These are phyloP conservation scores for Babylonia areolata DNA, from an alignment of 1,140 invertebrate genomes.

Conservation along the genomic window DNA sequence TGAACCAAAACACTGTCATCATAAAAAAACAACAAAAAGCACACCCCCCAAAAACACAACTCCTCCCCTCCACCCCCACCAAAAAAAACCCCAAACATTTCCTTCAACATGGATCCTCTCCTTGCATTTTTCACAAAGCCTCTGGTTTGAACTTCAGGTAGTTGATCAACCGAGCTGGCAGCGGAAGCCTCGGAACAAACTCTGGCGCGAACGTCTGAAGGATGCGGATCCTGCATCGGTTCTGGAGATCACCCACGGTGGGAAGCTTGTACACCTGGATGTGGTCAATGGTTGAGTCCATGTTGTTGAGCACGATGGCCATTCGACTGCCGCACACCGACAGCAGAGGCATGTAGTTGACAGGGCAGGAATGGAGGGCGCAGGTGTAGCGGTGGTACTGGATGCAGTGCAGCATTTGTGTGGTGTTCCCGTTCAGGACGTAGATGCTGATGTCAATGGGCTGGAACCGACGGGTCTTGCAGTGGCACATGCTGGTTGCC, in stretches of 20 bases:
- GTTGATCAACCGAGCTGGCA: slow-evolving; percentile 70
- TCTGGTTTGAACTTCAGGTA: slow-evolving; percentile 73
- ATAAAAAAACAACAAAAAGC: too few species aligned
- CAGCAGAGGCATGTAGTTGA: slow-evolving; percentile 74
- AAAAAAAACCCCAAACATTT: too few species aligned
- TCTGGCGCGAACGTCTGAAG: slow-evolving; percentile 69
- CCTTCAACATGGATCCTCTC: too few species aligned
- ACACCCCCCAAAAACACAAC: too few species aligned
- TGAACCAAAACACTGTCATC: too few species aligned
- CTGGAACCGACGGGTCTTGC: slow-evolving; percentile 65
- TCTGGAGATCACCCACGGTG: slow-evolving; percentile 67
- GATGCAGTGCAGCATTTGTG: slow-evolving; percentile 72
- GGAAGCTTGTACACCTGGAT: slow-evolving; percentile 75
- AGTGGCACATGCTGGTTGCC: slow-evolving; percentile 69
- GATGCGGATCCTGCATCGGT: slow-evolving; percentile 70
- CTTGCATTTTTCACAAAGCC: slow-evolving; percentile 49
- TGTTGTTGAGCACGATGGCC: slow-evolving; percentile 73
- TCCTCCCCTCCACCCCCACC: too few species aligned
- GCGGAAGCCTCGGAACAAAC: slow-evolving; percentile 63
- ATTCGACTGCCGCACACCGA: slow-evolving; percentile 74
- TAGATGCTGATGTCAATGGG: slow-evolving; percentile 72
- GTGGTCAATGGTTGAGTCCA: slow-evolving; percentile 65
- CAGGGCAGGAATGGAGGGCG: slow-evolving; percentile 70
- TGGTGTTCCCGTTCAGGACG: slow-evolving; percentile 71
- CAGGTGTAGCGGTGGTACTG: slow-evolving; percentile 74